Evolutionary conservation across 1,140 invertebrate species (phyloP).

Genomic region (Drosophila aff.): DNA sequence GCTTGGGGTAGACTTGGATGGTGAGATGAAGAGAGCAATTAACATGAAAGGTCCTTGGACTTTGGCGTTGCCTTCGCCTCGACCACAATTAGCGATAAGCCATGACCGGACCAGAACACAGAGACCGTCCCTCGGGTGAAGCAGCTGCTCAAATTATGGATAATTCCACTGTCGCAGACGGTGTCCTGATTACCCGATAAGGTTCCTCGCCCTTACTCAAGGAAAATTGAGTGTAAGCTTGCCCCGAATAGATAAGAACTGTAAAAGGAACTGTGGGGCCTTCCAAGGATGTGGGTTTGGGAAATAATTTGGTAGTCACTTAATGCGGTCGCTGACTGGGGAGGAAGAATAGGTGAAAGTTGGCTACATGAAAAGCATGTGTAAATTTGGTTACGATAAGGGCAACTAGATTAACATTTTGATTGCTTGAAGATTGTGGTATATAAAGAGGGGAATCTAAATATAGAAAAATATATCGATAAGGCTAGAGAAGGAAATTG

Average conservation of each 20-base stretch:
- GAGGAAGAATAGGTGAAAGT: conserved; percentile 12
- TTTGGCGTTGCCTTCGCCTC: conserved; percentile 45
- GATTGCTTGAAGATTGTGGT: conserved; percentile 9
- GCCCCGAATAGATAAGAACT: conserved; percentile 33
- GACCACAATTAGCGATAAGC: conserved; percentile 77
- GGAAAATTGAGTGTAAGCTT: conserved; percentile 47
- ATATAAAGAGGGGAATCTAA: not conserved
- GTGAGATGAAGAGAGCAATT: conserved; percentile 54
- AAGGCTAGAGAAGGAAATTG: too few relatives aligned
- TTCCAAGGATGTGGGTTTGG: conserved; percentile 12
- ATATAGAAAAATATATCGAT: too few relatives aligned
- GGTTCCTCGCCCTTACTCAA: conserved; percentile 24
- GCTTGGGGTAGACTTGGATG: not conserved
- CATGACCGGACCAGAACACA: conserved; percentile 33
- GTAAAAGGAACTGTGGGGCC: conserved; percentile 4
- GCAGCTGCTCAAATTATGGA: conserved; percentile 68
- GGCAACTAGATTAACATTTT: conserved; percentile 18
- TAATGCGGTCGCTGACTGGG: conserved; percentile 3
- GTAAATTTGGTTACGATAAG: conserved; percentile 8
- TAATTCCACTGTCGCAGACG: conserved; percentile 44
- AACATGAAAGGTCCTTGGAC: conserved; percentile 74
- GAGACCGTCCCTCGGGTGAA: conserved; percentile 29
- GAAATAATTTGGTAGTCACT: conserved; percentile 28
- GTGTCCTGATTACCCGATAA: conserved; percentile 51
- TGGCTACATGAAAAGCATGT: conserved; percentile 20